These are phyloP conservation scores for Patagioenas fasciata DNA, from an alignment of 2,113 vertebrate species.

Conservation along the genomic window DNA sequence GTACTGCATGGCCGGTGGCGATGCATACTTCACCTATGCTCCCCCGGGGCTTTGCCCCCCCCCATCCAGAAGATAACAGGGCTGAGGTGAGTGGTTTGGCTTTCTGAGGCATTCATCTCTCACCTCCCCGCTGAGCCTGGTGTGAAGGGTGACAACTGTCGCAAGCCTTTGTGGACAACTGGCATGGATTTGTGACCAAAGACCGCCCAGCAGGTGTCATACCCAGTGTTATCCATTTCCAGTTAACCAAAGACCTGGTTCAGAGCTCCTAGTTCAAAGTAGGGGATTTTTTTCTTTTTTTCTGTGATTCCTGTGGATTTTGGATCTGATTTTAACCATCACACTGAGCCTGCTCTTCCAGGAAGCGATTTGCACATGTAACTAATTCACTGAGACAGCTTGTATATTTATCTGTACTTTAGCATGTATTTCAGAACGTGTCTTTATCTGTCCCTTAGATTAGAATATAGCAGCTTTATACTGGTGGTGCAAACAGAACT, in stretches of 20 bases:
- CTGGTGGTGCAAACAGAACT: not conserved
- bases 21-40: constrained; percentile 9
- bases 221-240: not conserved
- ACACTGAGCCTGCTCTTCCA: constrained; percentile 12
- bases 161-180: constrained; percentile 21
- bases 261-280: not conserved
- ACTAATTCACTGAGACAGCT: constrained; percentile 27
- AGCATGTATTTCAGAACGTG: constrained; percentile 4
- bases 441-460: constrained; percentile 16
- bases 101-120: not conserved
- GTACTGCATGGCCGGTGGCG: not conserved
- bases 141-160: not conserved
- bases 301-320: not conserved
- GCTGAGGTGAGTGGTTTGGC: not conserved
- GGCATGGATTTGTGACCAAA: constrained; percentile 41
- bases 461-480: not conserved
- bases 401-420: constrained; percentile 44
- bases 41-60: not conserved
- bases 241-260: not conserved
- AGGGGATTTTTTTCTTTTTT: not conserved
- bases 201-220: not conserved
- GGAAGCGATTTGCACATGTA: constrained; percentile 33
- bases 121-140: constrained; percentile 24
- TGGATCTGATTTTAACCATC: not conserved
- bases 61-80: not conserved